Base-by-base conservation (phyloP, 1,140 invertebrate species). In the Lutraria rhynchaena region DNA sequence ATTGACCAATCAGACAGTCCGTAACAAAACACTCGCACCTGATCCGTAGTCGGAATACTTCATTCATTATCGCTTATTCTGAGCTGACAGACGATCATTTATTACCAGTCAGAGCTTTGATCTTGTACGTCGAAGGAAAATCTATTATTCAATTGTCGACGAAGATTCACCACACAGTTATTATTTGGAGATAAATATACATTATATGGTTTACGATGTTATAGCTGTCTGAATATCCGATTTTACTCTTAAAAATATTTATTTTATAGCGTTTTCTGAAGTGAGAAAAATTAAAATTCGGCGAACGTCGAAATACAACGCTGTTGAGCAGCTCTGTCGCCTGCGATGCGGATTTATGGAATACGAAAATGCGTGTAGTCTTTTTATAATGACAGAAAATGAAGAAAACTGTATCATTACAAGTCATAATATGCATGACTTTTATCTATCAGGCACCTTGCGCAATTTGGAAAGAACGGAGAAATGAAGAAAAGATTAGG, bases 331-430 rank as follows among this genome's bases (percentile, higher is more conserved):
- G 5, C 15, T 41, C 37, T 41, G 37, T 55, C 19, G 27, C 7
- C 19, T 55, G 53, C 27, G 15, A 46, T 46, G 24, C 33, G 31
- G 49, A 7, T 67, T 67, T 46, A 67, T 67, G 63, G 63, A 67
- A 67, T 67, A 67, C 33, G 17, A 41, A 22, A 67, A 44, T 11
- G 63, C n/a, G 17, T 4, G 31, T 49, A 27, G 44, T 67, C 41
- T 41, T 41, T 55, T n/a, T 75, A 75, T 75, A 63, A 75, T 75
- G 73, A 33, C 37, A 44, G 73, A 75, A 41, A 29, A 75, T 75
- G 73, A 63, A 57, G 73, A 75, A 60, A 44, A 33, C 58, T 44
- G 57, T 75, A 33, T 44, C 57, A 49, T 44, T 75, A 41, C 57
- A 60, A 75, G 55, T 49, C 37, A 75, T 75, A 33, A 61, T 75